Conservation (phyloP, 2,113 vertebrate species). For the Gopherus flavomarginatus region DNA sequence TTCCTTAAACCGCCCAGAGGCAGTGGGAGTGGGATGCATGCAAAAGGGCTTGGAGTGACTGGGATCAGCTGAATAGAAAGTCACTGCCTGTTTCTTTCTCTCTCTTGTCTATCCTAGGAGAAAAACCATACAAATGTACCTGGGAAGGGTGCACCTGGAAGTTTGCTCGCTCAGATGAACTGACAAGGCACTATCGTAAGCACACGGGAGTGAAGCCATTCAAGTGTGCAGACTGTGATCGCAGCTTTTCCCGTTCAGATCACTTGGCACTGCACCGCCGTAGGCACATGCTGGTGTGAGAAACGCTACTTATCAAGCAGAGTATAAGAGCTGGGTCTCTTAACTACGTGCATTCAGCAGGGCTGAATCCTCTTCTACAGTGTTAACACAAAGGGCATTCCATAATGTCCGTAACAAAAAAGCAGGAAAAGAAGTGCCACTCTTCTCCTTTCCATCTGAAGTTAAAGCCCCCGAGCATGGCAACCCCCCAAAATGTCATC, state of each 20-base stretch:
- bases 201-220: slow-evolving; percentile 99
- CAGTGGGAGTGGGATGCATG: not conserved
- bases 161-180: slow-evolving; percentile 98
- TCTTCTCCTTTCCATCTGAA: slow-evolving; percentile 76
- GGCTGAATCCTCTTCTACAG: slow-evolving; percentile 83
- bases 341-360: slow-evolving; percentile 84
- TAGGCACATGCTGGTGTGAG: slow-evolving; percentile 98
- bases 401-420: slow-evolving; percentile 73
- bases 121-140: slow-evolving; percentile 99
- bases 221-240: slow-evolving; percentile 99
- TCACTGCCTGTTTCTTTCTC: slow-evolving; percentile 43
- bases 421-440: slow-evolving; percentile 81
- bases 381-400: slow-evolving; percentile 80
- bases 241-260: slow-evolving; percentile 98
- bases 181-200: slow-evolving; percentile 99
- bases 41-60: slow-evolving; percentile 8
- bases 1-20: slow-evolving; percentile 22
- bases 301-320: slow-evolving; percentile 64
- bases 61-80: slow-evolving; percentile 38
- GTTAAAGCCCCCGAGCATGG: slow-evolving; percentile 72
- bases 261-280: slow-evolving; percentile 98
- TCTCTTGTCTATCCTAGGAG: slow-evolving; percentile 84
- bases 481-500: slow-evolving; percentile 63
- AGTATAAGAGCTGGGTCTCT: slow-evolving; percentile 84
- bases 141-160: slow-evolving; percentile 99